Evolutionary conservation across 2,888 invertebrate genomes (phyloP), one percentile per base, ranked within the genome.

Genomic region (Meiosimyza platycephala): DNA sequence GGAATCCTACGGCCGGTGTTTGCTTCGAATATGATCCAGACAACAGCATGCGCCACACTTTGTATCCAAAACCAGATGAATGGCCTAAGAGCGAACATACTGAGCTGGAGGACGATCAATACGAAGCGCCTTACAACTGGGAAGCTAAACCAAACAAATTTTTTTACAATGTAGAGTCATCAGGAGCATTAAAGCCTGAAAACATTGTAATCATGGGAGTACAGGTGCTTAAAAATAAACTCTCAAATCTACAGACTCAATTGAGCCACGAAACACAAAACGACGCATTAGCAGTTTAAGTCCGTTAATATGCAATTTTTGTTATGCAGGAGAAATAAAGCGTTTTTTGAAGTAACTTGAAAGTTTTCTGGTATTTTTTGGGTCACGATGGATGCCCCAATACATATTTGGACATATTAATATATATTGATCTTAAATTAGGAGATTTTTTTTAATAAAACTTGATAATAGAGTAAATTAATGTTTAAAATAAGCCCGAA

Each of bases 11-110:
- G 0, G 96, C 96, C 66, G 98, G 98, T 59, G 98, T 99, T 1
- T 94, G 95, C 68, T 99, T 99, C 88, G 99, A 99, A 87, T 99
- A 99, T 88, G 99, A 99, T 88, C 99, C 99, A 0, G 99, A 99
- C 84, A 99, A 99, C 89, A 89, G 94, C 0, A 94, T 99, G 92
- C 90, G 97, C 55, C 99, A 99, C 84, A 99, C 99, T 3, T 89
- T 97, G 51, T 98, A 90, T 81, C 98, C 98, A 0, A 98, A 96
- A 85, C 98, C 98, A 4, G 98, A 98, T 82, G 98, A 99, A 87
- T 99, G 99, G 98, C 99, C 98, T 0, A 98, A 97, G 87, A 98
- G 98, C 88, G 98, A 99, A 89, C 97, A 97, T 85, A 93, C 95
- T 12, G 96, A 98, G 86, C 87, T 98, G 16, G 95, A 95, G 77